Percentiles rank a stretch among this genome's conserved stretches.
phyloP scores from a whole-genome alignment of 2,888 invertebrate genomes.

The Lithophane ornitopus region DNA sequence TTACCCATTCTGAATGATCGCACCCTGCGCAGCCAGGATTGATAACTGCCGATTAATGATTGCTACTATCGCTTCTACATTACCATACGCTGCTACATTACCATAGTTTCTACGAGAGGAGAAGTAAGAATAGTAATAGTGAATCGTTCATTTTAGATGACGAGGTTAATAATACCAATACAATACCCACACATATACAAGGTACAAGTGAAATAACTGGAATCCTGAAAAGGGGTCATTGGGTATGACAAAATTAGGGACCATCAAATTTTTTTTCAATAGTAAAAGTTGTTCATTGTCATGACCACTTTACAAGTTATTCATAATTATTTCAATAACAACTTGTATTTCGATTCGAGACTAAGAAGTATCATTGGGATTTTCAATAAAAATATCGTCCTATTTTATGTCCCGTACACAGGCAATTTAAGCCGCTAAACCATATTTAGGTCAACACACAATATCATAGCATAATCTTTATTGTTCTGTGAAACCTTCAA shows the following conservation, averaged over 20 bases:
- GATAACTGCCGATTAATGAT: neutral
- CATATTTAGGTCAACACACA: constrained; percentile 47
- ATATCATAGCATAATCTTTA: constrained; percentile 48
- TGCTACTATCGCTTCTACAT: neutral
- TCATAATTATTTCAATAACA: neutral
- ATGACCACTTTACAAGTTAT: neutral
- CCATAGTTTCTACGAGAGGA: neutral
- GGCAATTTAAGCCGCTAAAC: constrained; percentile 2
- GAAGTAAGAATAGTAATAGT: neutral
- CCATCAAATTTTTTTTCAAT: neutral
- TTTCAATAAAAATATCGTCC: neutral
- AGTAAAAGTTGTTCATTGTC: neutral
- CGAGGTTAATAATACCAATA: neutral
- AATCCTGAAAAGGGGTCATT: neutral
- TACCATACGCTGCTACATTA: neutral
- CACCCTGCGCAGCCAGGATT: neutral
- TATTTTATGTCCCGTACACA: neutral
- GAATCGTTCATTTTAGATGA: neutral
- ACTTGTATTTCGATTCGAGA: neutral
- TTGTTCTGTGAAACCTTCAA: constrained; percentile 46
- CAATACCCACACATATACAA: neutral
- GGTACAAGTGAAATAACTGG: neutral
- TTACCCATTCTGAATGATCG: neutral
- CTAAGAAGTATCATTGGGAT: neutral
- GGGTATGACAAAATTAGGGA: neutral